A percentile compares a stretch with the other conserved stretches of the same genome.
Evolutionary conservation across 2,797 vertebrate genomes (phyloP).

Genomic region (Okamejei kenojei): DNA sequence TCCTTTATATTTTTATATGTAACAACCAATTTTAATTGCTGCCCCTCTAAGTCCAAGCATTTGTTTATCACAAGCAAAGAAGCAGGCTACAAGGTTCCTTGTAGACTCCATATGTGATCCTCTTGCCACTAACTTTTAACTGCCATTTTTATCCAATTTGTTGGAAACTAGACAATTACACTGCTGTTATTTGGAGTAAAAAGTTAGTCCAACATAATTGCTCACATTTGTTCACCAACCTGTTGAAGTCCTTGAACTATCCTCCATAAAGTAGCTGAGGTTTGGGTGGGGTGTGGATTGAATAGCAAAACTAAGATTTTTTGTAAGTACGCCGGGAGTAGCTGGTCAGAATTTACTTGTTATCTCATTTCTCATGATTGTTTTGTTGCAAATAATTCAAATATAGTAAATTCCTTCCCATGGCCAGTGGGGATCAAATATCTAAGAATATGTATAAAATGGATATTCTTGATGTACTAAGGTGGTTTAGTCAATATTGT

Average conservation of each 20-base stretch:
- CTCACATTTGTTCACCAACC: not conserved
- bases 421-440: not conserved
- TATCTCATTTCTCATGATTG: not conserved
- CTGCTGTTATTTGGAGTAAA: not conserved
- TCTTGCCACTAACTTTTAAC: too few species aligned
- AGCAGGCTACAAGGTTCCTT: too few species aligned
- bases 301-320: not conserved
- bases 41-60: too few species aligned
- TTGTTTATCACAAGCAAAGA: too few species aligned
- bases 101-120: too few species aligned
- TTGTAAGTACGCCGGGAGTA: not conserved
- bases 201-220: not conserved
- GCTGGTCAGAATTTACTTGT: not conserved
- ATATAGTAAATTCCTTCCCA: not conserved
- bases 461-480: not conserved
- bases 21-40: too few species aligned
- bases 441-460: too few species aligned
- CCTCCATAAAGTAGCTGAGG: not conserved
- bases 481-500: not conserved
- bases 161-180: not conserved
- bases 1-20: too few species aligned
- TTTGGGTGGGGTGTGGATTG: not conserved
- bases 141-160: not conserved
- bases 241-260: not conserved
- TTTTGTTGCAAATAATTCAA: not conserved